A percentile compares a stretch with the other conserved stretches of the same genome.
These are phyloP conservation scores for Ganaspis brasiliensis DNA, from an alignment of 2,888 invertebrate species.

Conservation along the genomic window DNA sequence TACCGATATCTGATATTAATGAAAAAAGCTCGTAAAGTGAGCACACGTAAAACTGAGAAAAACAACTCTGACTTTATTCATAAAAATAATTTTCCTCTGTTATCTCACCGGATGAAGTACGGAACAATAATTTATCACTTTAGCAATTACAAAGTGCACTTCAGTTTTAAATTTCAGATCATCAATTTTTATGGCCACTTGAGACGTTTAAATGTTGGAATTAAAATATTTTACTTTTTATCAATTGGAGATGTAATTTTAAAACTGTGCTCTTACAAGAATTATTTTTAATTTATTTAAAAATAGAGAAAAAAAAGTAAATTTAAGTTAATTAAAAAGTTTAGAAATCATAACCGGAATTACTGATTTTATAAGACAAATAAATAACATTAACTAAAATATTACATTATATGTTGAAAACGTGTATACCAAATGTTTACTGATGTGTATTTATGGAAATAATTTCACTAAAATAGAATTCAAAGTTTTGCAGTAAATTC, in stretches of 20 bases:
- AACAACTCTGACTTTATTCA: conserved; percentile 10
- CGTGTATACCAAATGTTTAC: background rate
- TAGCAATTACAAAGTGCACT: conserved; percentile 1
- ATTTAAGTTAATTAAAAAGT: too few species aligned
- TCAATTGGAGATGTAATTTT: background rate
- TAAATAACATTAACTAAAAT: too few species aligned
- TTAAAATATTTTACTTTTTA: background rate
- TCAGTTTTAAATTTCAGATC: background rate
- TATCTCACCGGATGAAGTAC: background rate
- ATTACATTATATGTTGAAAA: too few species aligned
- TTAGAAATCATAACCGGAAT: too few species aligned
- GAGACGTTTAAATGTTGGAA: background rate
- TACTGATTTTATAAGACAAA: too few species aligned
- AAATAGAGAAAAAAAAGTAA: too few species aligned
- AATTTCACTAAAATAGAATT: background rate
- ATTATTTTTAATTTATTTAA: too few species aligned
- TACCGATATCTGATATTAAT: conserved; percentile 27
- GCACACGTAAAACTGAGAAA: background rate
- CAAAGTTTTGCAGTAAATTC: background rate
- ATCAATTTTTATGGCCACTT: conserved; percentile 8
- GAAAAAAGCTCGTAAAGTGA: conserved; percentile 16
- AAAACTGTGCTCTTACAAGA: too few species aligned
- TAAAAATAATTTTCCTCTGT: conserved; percentile 15
- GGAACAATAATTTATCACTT: conserved; percentile 15
- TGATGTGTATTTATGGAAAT: conserved; percentile 1